Conservation (phyloP, 2,113 vertebrate species). For the Callocephalon fimbriatum region DNA sequence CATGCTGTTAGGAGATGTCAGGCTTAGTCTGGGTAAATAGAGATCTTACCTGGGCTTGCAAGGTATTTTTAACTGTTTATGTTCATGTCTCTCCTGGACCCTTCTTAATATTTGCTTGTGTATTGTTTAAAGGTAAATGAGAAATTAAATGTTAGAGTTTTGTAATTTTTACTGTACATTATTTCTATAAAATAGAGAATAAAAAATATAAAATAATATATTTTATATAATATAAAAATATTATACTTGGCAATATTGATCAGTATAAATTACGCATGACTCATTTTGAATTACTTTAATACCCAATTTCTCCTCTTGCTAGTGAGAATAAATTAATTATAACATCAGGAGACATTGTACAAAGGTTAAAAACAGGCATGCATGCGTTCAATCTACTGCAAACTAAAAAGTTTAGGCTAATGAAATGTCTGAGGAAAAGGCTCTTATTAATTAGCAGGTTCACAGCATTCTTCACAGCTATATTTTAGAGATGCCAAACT, state of each 20-base stretch:
- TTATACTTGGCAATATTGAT: constrained; percentile 1
- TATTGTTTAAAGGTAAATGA: background rate
- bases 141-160: background rate
- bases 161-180: background rate
- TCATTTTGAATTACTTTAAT: constrained; percentile 21
- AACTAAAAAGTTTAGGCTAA: constrained; percentile 68
- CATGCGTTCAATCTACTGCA: constrained; percentile 39
- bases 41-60: background rate
- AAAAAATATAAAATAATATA: background rate
- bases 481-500: constrained; percentile 67
- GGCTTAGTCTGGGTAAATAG: background rate
- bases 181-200: constrained; percentile 14
- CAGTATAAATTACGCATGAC: constrained; percentile 8
- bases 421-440: constrained; percentile 59
- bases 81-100: background rate
- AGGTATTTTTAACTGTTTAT: background rate
- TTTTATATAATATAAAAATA: background rate
- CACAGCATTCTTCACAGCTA: constrained; percentile 66
- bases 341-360: constrained; percentile 15
- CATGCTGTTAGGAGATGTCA: background rate
- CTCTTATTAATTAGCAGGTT: constrained; percentile 68
- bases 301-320: background rate
- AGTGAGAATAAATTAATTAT: constrained; percentile 55
- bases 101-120: background rate
- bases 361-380: constrained; percentile 59